Conservation (phyloP, 2,113 vertebrate genomes). For the Platysteira castanea region DNA sequence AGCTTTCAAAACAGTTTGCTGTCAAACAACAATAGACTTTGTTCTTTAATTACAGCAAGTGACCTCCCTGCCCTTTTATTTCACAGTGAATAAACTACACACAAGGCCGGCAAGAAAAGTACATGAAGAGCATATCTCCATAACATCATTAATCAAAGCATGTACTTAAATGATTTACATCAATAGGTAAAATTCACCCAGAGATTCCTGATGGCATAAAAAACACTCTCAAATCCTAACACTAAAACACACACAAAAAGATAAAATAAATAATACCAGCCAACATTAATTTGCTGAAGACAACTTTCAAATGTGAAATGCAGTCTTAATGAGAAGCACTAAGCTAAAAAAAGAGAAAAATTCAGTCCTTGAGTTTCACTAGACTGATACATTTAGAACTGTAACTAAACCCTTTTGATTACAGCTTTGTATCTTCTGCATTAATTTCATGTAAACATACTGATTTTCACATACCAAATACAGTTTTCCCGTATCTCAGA, state of each 20-base stretch:
- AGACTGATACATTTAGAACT: neutral
- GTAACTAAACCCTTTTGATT: neutral
- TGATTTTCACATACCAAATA: neutral
- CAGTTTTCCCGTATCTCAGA: neutral
- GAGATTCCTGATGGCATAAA: neutral
- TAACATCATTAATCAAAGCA: conserved; percentile 69
- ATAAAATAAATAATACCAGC: conserved; percentile 21
- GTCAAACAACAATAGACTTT: conserved; percentile 78
- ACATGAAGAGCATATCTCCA: conserved; percentile 22
- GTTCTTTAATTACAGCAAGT: conserved; percentile 79
- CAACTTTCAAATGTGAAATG: conserved; percentile 17
- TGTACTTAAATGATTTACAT: conserved; percentile 44
- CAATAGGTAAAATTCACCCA: conserved; percentile 37
- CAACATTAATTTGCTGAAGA: conserved; percentile 26
- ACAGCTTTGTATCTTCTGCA: neutral
- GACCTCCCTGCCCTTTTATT: conserved; percentile 74
- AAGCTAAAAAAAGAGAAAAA: neutral
- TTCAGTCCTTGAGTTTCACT: neutral
- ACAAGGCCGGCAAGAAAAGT: conserved; percentile 33
- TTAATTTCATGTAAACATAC: neutral
- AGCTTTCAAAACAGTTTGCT: conserved; percentile 79
- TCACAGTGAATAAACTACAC: conserved; percentile 71
- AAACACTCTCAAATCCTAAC: neutral
- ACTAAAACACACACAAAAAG: neutral
- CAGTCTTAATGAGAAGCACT: neutral